Base-by-base conservation (phyloP, 1,140 invertebrate genomes). In the Philaenus spumarius region DNA sequence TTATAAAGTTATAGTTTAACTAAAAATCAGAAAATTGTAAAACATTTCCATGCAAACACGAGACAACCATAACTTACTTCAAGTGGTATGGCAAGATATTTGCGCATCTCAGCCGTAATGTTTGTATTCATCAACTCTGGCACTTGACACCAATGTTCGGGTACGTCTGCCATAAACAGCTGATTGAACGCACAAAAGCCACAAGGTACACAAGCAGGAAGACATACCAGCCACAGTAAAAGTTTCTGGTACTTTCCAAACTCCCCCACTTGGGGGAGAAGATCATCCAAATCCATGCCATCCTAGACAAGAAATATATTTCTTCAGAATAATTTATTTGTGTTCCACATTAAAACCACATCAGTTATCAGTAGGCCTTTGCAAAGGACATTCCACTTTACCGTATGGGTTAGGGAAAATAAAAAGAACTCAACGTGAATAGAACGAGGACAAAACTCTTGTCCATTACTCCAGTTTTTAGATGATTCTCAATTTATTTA, bases 101-200 rank as follows among this genome's bases (percentile, higher is more conserved):
- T 81, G 50, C 83, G 77, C 58, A 80, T 72, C 45, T 83, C 78
- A 30, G 78, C 60, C 35, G 79, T 75, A 46, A 84, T 66, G 67
- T 79, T 73, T 39, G 75, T 69, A 24, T 30, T 19, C 48, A 55
- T 59, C 15, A 90, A 71, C 60, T 83, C 79, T 0, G 88, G 86
- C 3, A 89, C 76, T 46, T 72, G 76, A 66, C 90, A 93, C 87
- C 88, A 90, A 72, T 92, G 86, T 30, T 84, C 78, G 0, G 89
- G 89, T 19, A 81, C 80, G 63, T 90, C 85, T 0, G 87, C 81
- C 86, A 92, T 90, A 70, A 93, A 93, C 1, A 91, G 79, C 69
- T 94, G 92, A 73, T 92, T 93, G 71, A 93, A 94, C 1, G 89
- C 89, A 70, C 90, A 89, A 71, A 93, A 93, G 1, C 90, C 90